Evolutionary conservation across 2,888 invertebrate species (phyloP).

Genomic region (Hyles lineata): DNA sequence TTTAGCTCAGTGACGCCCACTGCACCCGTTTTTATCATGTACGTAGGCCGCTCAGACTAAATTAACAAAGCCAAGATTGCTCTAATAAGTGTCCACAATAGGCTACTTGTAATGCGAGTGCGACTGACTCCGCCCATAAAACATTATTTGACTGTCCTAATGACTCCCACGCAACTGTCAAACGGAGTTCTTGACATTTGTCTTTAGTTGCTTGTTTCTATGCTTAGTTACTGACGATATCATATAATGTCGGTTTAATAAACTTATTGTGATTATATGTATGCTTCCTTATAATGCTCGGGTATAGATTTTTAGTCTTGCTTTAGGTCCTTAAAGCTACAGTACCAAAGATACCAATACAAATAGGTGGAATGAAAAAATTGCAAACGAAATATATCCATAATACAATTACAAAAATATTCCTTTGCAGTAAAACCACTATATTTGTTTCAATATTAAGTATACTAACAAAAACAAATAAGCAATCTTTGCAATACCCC

Average conservation of each 20-base stretch:
- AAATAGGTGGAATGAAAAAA: too few relatives aligned
- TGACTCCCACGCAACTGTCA: constrained; percentile 49
- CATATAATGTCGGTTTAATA: too few relatives aligned
- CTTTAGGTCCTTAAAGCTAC: too few relatives aligned
- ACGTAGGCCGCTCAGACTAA: constrained; percentile 30
- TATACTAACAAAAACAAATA: background rate
- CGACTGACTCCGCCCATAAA: constrained; percentile 45
- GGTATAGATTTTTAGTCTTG: too few relatives aligned
- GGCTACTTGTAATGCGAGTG: constrained; percentile 49
- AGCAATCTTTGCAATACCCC: background rate
- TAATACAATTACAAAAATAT: too few relatives aligned
- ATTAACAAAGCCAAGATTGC: constrained; percentile 43
- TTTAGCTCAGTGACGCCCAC: background rate
- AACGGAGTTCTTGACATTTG: background rate
- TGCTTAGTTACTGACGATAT: background rate
- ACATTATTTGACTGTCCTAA: constrained; percentile 13
- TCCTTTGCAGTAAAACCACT: too few relatives aligned
- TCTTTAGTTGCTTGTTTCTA: background rate
- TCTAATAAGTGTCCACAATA: constrained; percentile 53
- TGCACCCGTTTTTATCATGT: background rate
- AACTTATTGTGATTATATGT: too few relatives aligned
- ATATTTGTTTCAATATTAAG: background rate
- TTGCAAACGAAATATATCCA: too few relatives aligned
- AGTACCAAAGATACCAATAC: too few relatives aligned
- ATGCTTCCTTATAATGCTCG: too few relatives aligned